These are phyloP conservation scores for Colistium nudipinnis DNA, from an alignment of 2,113 vertebrate genomes.

Conservation along the genomic window DNA sequence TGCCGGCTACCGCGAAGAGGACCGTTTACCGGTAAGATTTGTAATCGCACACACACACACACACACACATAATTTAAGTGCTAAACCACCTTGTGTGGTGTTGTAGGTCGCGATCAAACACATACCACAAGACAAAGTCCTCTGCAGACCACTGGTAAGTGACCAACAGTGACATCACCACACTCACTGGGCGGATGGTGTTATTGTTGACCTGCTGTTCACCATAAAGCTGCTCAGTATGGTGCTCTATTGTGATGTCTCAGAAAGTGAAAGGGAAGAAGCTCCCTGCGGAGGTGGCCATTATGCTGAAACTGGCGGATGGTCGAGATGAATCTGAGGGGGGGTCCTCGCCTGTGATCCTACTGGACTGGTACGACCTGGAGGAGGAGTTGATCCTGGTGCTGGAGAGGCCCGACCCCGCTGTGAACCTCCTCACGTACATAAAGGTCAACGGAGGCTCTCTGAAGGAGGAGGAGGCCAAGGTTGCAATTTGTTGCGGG, in stretches of 20 bases:
- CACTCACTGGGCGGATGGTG: background rate
- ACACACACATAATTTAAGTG: background rate
- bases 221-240: background rate
- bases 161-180: background rate
- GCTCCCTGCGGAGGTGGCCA: background rate
- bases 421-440: too few relatives aligned
- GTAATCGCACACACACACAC: background rate
- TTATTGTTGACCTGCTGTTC: background rate
- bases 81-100: background rate
- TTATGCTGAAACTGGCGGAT: background rate
- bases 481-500: too few relatives aligned
- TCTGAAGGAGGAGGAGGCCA: too few relatives aligned
- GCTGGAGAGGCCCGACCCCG: too few relatives aligned
- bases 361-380: slow-evolving; percentile 21
- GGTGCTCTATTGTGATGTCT: background rate
- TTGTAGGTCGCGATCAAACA: slow-evolving; percentile 1
- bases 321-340: background rate
- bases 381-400: too few relatives aligned
- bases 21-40: background rate
- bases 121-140: background rate
- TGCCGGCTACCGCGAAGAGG: background rate
- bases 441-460: too few relatives aligned
- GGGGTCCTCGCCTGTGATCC: background rate
- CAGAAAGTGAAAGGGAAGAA: background rate
- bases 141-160: background rate